Base-by-base conservation (phyloP, 2,888 invertebrate genomes). In the Lysandra bellargus region DNA sequence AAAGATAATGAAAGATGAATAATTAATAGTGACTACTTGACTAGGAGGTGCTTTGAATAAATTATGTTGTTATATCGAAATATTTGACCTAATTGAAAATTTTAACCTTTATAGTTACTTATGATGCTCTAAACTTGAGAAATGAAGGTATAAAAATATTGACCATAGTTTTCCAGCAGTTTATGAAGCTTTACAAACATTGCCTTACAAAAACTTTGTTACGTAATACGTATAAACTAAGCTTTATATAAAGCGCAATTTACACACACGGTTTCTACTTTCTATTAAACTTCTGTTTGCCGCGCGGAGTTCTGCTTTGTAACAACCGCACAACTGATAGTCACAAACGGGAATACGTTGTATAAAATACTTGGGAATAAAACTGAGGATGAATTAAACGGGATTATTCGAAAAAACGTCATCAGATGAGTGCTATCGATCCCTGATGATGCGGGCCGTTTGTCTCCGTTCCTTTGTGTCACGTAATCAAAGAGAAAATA, bases 211-310 rank as follows among this genome's bases (percentile, higher is more conserved):
- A 61, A 61, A 61, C 33, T 69, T 69, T 23, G 30, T 69, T 6
- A 4, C 64, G 12, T 69, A 23, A 69, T 61, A 61, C 6, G 6
- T 69, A 12, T 30, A 69, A 69, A 3, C 4, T 3, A 33, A 33
- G 33, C 64, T 69, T 69, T 69, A 33, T 69, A 69, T 69, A 69
- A 69, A 69, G 33, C 64, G 64, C 64, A 69, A 33, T 69, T 69
- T 30, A 30, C 64, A 69, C 64, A 33, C 30, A 33, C 30, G 64
- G 64, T 69, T 69, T 69, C 69, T 69, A 23, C 23, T 23, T 23
- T 23, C 23, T 23, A 23, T 23, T 23, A 69, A 69, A 69, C 69
- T 69, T 69, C 33, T 69, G 12, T 33, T 69, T 33, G 30, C 64
- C 64, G 30, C 23, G 12, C 30, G 17, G 61, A 61, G 64, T 30